Evolutionary conservation across 2,888 invertebrate species (phyloP), one percentile per base, ranked within the genome.

Genomic region (Meiosimyza platycephala): DNA sequence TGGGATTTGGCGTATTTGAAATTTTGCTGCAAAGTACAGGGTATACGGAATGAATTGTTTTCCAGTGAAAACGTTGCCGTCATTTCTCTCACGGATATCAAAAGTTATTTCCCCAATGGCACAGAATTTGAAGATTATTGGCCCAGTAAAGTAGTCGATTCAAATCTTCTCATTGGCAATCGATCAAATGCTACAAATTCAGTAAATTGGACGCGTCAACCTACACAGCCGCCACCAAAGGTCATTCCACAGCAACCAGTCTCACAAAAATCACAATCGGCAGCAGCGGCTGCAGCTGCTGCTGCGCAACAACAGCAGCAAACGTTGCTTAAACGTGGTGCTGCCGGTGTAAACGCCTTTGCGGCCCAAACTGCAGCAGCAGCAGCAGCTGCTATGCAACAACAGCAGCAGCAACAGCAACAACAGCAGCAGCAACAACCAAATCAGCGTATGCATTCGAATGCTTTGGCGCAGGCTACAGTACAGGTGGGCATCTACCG

Each of bases 1-100:
- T 97, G 96, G 97, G 96, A 96, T 88, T 88, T 96, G 78, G 95
- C 96, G 0, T 97, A 97, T 87, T 89, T 97, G 77, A 96, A 96
- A 88, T 96, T 97, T 87, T 96, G 96, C 88, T 96, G 96, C 88
- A 96, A 96, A 88, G 96, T 97, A 78, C 96, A 96, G 88, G 96
- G 96, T 68, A 96, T 96, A 79, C 89, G 96, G 77, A 96, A 95
- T 84, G 96, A 96, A 88, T 88, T 96, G 74, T 96, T 96, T 88
- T 94, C 95, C 22, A 95, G 94, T 89, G 95, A 96, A 84, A 94
- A 94, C 12, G 96, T 96, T 87, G 93, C 94, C 71, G 96, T 96
- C 81, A 96, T 96, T 74, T 95, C 95, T 89, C 90, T 96, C 79
- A 92, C 93, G 55, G 96, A 96, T 87, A 95, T 96, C 80, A 95